Percentiles rank a stretch among this genome's conserved stretches.
These are phyloP conservation scores for Nycteola revayana DNA, from an alignment of 2,888 invertebrate genomes.

Conservation along the genomic window DNA sequence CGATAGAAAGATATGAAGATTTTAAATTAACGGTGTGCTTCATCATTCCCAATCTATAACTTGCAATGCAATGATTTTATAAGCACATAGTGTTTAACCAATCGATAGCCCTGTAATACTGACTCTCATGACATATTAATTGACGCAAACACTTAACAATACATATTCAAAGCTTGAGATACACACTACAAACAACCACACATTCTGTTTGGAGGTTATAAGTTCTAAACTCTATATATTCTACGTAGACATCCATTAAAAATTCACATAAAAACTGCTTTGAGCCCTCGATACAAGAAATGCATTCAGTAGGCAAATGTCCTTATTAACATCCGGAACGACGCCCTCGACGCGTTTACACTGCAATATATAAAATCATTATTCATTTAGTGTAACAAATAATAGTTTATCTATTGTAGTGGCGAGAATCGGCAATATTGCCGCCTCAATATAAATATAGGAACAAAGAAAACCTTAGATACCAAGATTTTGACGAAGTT, in stretches of 20 bases:
- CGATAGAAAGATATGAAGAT: too few species aligned
- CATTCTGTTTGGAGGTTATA: conserved; percentile 51
- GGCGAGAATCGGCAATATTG: neutral
- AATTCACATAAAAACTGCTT: conserved; percentile 76
- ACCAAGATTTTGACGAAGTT: too few species aligned
- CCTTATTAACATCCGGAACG: conserved; percentile 21
- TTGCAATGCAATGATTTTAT: conserved; percentile 21
- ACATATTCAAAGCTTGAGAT: conserved; percentile 45
- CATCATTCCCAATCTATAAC: too few species aligned
- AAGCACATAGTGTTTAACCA: conserved; percentile 26
- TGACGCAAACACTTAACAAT: conserved; percentile 49
- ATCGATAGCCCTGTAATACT: conserved; percentile 73
- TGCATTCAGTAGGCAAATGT: conserved; percentile 51
- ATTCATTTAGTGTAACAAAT: neutral
- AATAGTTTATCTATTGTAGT: conserved; percentile 28
- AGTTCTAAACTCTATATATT: conserved; percentile 39
- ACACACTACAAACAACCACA: conserved; percentile 39
- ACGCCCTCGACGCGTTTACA: conserved; percentile 46
- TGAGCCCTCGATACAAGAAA: conserved; percentile 71
- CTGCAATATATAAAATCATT: conserved; percentile 52
- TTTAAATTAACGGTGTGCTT: too few species aligned
- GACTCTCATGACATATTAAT: conserved; percentile 67
- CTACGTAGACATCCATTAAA: conserved; percentile 61
- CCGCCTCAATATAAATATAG: too few species aligned
- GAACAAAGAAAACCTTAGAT: too few species aligned